Evolutionary conservation across 2,113 vertebrate species (phyloP), one percentile per base, ranked within the genome.

Genomic region (Lucifuga dentata): DNA sequence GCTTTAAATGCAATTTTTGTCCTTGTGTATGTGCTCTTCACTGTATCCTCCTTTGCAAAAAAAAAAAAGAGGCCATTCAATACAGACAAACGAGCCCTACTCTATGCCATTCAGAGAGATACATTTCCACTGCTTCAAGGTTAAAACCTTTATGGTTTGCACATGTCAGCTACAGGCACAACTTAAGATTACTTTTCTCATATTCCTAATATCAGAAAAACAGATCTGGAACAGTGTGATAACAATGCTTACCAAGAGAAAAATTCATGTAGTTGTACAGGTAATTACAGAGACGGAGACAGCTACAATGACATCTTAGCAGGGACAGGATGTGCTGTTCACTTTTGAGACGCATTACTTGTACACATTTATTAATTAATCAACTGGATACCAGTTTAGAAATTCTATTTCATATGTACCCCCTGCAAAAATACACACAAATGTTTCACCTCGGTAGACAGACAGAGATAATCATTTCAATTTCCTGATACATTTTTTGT

Each of bases 1-100:
- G 48, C 39, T 43, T 70, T 70, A 73, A 82, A 81, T 51, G 79
- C 62, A 63, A 58, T 69, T 79, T 50, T 57, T 75, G 61, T 78
- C 80, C 71, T 81, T 84, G 73, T 65, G 53, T 49, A 8, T 26
- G 33, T 39, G 39, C 43, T 35, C 51, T 60, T 78, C 24, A 26
- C 24, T 35, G 11, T 51, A 64, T 41, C 60, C 69, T 51, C 61
- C 53, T 68, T 26, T 48, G 55, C 79, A 63, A 39, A 59, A 68
- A 74, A 70, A 63, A 39, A 59, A 68, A 74, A 70, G 13, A 39
- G 78, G 56, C 39, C 49, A 43, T 44, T 71, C 58, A 64, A 23
- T 59, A 61, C 46, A 39, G 43, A 39, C 59, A 78, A 69, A 80
- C 53, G 39, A 78, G 63, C 56, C 57, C 24, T 19, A 19, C 11